These are phyloP conservation scores for Actenoides lindsayi DNA, from an alignment of 2,113 vertebrate species.

Conservation along the genomic window DNA sequence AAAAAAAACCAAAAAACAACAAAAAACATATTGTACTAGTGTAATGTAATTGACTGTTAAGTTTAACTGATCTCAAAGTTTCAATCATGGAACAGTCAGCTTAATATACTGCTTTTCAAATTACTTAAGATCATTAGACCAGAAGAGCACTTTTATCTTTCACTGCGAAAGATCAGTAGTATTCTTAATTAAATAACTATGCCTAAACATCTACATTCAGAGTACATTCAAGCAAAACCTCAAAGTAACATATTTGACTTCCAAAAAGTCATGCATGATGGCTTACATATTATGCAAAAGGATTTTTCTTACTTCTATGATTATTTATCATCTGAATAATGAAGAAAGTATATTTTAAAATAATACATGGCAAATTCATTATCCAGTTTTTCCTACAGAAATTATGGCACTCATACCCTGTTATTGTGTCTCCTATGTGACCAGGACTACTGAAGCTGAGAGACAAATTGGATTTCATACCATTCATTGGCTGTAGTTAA, in stretches of 20 bases:
- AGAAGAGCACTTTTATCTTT: slow-evolving; percentile 5
- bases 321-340: not conserved
- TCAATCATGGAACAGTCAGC: not conserved
- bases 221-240: not conserved
- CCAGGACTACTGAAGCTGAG: not conserved
- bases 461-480: not conserved
- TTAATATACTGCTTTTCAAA: slow-evolving; percentile 6
- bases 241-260: not conserved
- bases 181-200: slow-evolving; percentile 40
- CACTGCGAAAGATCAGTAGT: not conserved
- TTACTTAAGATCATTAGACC: not conserved
- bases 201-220: not conserved
- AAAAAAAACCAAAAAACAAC: too few species aligned
- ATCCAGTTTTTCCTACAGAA: not conserved
- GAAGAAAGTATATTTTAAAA: not conserved
- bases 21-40: not conserved
- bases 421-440: not conserved
- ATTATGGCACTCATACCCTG: not conserved
- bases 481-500: not conserved
- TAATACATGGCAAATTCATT: not conserved
- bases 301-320: not conserved
- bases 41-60: not conserved
- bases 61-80: not conserved
- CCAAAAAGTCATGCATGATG: not conserved
- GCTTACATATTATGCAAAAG: not conserved